Base-by-base conservation (phyloP, 2,888 invertebrate species). In the Eupithecia inturbata region DNA sequence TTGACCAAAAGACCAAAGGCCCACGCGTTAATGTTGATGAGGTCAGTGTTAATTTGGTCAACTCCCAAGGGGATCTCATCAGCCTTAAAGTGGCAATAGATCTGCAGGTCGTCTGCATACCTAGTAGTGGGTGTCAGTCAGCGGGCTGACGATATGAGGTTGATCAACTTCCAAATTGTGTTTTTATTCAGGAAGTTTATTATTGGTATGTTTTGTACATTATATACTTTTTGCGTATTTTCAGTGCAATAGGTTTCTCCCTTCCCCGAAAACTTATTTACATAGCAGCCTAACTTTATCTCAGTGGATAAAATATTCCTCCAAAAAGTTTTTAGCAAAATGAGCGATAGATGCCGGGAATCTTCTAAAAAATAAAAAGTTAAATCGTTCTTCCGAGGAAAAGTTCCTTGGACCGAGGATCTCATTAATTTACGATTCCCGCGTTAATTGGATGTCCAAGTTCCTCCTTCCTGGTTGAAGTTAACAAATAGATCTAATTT, bases 381-480 rank as follows among this genome's bases (percentile, higher is more conserved):
- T 57, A 68, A 57, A 22, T n/a, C 28, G 60, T 31, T 62, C 28
- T 53, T 49, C 53, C 49, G 26, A 57, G 36, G 12, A 69, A 72
- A 72, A 74, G 67, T 71, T 60, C 41, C 53, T 26, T 19, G 68
- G 75, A 53, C 39, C 10, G 74, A 80, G 80, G 73, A 78, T 78
- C 73, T 80, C 84, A 83, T 87, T 89, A 87, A 88, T 88, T 83
- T 78, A 78, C 80, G 79, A 83, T 83, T 81, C 83, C 75, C 75
- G 73, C 77, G 84, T 87, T 89, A 89, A 89, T 90, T 89, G 87
- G 87, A 89, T 83, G 82, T 85, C 83, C 84, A 77, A 83, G 82
- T 85, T 83, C 73, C 79, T 78, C 79, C 76, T 82, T 80, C 71
- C 74, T 67, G 71, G 63, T 70, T 22, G 33, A 60, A 67, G 70